Conservation (phyloP, 2,113 vertebrate genomes). For the Cygnus atratus region DNA sequence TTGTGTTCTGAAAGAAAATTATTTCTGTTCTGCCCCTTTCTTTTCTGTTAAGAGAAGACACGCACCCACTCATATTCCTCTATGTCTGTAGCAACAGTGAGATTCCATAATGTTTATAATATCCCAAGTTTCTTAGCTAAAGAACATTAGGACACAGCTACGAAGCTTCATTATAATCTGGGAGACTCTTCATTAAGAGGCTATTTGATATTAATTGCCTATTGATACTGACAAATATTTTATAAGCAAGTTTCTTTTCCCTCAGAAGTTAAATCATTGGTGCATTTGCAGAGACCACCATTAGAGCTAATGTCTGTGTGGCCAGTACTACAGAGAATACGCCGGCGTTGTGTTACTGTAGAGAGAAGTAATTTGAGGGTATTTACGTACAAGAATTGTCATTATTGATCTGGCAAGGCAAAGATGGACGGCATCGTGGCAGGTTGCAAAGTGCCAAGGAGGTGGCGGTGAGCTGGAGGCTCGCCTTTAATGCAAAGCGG, state of each 20-base stretch:
- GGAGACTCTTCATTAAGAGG: neutral
- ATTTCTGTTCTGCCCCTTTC: neutral
- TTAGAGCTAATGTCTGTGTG: neutral
- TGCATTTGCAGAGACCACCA: neutral
- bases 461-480: neutral
- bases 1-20: neutral
- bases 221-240: neutral
- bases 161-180: neutral
- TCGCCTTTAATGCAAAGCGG: neutral
- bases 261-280: neutral
- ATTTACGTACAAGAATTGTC: neutral
- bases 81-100: neutral
- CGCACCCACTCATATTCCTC: neutral
- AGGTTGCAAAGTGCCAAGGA: neutral
- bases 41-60: neutral
- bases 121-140: neutral
- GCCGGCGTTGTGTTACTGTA: neutral
- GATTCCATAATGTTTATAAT: neutral
- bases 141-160: neutral
- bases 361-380: neutral
- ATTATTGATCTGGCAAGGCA: neutral
- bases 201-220: slow-evolving; percentile 6
- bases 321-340: neutral
- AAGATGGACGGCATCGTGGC: accelerated
- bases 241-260: neutral